A percentile compares a stretch with the other conserved stretches of the same genome.
Evolutionary conservation across 2,888 invertebrate genomes (phyloP).

Genomic region (Perdita meconis): DNA sequence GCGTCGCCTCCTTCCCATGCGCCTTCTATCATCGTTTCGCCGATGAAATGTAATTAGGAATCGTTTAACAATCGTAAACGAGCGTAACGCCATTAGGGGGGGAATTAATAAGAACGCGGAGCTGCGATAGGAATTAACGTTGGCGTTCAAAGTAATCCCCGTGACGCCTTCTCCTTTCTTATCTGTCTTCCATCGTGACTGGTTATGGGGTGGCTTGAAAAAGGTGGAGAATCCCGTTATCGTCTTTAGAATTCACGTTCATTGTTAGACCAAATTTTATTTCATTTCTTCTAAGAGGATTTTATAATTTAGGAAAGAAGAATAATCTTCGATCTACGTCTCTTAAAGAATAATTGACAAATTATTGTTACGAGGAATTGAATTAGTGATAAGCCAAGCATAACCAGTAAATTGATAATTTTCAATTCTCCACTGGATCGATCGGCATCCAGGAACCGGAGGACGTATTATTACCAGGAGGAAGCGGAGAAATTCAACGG

Average conservation of each 20-base stretch:
- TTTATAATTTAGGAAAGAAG: too few species aligned
- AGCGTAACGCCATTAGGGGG: slow-evolving; percentile 1
- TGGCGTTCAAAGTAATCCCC: neutral
- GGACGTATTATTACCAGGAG: slow-evolving; percentile 40
- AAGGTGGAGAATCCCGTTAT: neutral
- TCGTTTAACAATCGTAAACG: slow-evolving; percentile 15
- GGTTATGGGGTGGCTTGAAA: neutral
- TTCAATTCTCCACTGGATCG: slow-evolving; percentile 4
- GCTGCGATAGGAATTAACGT: slow-evolving; percentile 1
- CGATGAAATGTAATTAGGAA: slow-evolving; percentile 17
- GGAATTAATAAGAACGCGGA: neutral
- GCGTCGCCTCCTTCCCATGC: neutral
- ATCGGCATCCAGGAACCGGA: slow-evolving; percentile 4
- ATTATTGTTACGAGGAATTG: too few species aligned
- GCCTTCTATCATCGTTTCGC: slow-evolving; percentile 6
- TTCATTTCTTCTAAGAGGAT: too few species aligned
- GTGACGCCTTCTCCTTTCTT: neutral
- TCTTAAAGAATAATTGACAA: too few species aligned
- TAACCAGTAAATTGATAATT: slow-evolving; percentile 49
- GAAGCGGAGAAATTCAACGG: slow-evolving; percentile 53
- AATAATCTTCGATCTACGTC: too few species aligned
- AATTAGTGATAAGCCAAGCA: slow-evolving; percentile 1
- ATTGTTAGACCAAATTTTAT: too few species aligned
- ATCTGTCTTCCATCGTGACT: neutral
- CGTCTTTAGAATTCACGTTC: neutral